Conservation (phyloP, 2,888 invertebrate genomes). For the Cotesia congregata region DNA sequence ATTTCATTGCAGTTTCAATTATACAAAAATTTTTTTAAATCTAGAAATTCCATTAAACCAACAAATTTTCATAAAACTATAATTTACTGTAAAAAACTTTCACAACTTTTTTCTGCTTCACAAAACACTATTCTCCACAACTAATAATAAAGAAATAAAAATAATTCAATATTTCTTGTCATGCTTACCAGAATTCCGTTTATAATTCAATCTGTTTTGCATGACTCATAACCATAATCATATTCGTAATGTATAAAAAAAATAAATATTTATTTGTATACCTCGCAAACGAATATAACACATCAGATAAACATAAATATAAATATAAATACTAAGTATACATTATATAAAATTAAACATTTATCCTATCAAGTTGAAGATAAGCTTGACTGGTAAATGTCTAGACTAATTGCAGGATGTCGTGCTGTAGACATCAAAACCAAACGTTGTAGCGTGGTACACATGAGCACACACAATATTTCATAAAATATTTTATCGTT, state of each 20-base stretch:
- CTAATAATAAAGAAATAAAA: neutral
- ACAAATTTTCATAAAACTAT: too few relatives aligned
- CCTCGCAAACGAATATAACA: neutral
- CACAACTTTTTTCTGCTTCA: neutral
- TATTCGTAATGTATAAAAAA: neutral
- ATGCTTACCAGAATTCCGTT: neutral
- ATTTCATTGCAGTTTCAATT: too few relatives aligned
- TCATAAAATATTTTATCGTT: neutral
- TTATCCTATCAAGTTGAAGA: neutral
- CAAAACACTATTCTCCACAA: neutral
- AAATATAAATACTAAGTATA: neutral
- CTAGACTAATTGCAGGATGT: constrained; percentile 46
- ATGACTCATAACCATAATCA: neutral
- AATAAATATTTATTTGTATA: neutral
- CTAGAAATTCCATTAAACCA: too few relatives aligned
- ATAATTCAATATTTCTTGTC: neutral
- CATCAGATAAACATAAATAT: neutral
- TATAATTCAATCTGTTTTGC: neutral
- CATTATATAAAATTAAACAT: neutral
- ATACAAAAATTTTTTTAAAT: too few relatives aligned
- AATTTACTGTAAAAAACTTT: too few relatives aligned
- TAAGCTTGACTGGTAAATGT: neutral
- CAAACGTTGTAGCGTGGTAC: constrained; percentile 12
- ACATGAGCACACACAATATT: neutral
- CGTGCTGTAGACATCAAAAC: constrained; percentile 44